Base-by-base conservation (phyloP, 2,113 vertebrate genomes). In the Shinisaurus crocodilurus region DNA sequence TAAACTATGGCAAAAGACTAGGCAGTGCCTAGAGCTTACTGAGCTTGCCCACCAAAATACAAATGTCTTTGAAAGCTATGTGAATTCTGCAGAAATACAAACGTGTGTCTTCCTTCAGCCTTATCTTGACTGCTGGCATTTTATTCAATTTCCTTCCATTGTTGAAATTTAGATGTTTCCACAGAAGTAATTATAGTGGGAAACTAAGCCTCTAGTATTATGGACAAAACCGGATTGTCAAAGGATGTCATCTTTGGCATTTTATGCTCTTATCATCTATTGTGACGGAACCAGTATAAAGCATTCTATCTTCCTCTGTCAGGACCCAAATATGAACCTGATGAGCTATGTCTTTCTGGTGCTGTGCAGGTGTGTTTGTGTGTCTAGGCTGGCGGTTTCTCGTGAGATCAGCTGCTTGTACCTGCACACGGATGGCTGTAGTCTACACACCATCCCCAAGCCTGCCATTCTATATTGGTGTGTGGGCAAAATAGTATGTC, bases 141-240 rank as follows among this genome's bases (percentile, higher is more conserved):
- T 95, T 94, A 92, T 94, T 94, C 88, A 95, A 92, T 92, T 93
- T 92, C 94, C 91, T 88, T 57, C 92, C 89, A 90, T 90, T 87
- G 72, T 92, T 91, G 43, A 81, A 91, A 95, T 89, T 93, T 90
- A 93, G 91, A 93, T 94, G 7, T 45, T 86, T 92, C 90, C 92
- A 94, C 85, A 92, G 91, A 94, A 93, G 91, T 92, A 94, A 94
- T 90, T 85, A 69, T 74, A 91, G 54, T 79, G 74, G 72, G 23
- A 74, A 86, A 70, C 75, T 80, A 77, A 74, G 37, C 63, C 16
- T 69, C 43, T 76, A 89, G 60, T 54, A 60, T 70, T 57, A 80
- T 86, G 48, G 74, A 63, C 74, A 90, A 69, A 89, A 79, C 18
- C 54, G 45, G 43, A 40, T 57, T 90, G 74, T 86, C 83, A 85